Percentiles rank a stretch among this genome's conserved stretches.
These are phyloP conservation scores for Hormiphora californensis DNA, from an alignment of 37 sponge, comb jelly and placozoan species.

Conservation along the genomic window DNA sequence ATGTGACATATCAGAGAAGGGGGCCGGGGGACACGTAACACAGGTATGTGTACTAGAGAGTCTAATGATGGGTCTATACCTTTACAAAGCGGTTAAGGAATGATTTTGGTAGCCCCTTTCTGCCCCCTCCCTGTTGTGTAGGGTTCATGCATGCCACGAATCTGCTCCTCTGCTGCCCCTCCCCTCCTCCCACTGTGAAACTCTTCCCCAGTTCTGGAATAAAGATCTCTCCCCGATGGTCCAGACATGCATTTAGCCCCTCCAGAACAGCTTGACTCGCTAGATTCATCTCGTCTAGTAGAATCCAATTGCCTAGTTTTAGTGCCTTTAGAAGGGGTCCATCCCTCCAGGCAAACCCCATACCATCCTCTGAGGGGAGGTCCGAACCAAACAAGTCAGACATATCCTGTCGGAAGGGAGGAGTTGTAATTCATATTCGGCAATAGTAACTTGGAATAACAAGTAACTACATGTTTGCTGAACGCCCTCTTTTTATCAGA, in stretches of 20 bases:
- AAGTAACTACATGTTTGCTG: too few relatives aligned
- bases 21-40: not conserved
- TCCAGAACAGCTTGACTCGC: constrained; percentile 97
- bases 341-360: constrained; percentile 87
- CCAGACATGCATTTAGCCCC: constrained; percentile 93
- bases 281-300: constrained; percentile 96
- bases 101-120: constrained; percentile 93
- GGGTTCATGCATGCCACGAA: constrained; percentile 99
- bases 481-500: too few relatives aligned
- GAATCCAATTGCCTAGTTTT: constrained; percentile 80
- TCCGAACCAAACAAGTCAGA: constrained; percentile 95
- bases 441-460: not conserved
- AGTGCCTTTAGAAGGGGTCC: constrained; percentile 93
- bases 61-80: constrained; percentile 52
- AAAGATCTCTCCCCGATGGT: constrained; percentile 90
- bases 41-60: not conserved
- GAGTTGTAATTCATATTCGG: not conserved
- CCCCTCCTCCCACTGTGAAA: constrained; percentile 61
- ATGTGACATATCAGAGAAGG: not conserved
- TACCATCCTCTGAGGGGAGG: constrained; percentile 78
- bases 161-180: constrained; percentile 12
- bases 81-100: constrained; percentile 89
- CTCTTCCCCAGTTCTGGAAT: constrained; percentile 80
- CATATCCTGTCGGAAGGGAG: constrained; percentile 75
- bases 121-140: constrained; percentile 82